Conservation (phyloP, 2,888 invertebrate genomes). For the Clepsis dumicolana region DNA sequence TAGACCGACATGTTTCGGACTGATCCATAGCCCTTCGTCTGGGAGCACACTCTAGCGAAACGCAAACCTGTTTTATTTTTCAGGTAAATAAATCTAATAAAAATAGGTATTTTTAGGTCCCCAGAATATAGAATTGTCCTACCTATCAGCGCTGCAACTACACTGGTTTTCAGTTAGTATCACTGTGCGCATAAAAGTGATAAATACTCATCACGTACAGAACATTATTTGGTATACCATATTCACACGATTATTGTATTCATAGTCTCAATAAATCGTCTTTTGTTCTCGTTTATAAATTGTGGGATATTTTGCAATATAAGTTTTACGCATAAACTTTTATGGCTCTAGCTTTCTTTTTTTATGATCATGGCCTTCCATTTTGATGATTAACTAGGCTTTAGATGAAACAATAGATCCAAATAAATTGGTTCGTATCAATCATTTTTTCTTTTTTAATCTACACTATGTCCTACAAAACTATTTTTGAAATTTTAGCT, state of each 20-base stretch:
- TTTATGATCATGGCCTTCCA: not conserved
- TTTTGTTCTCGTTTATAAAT: slow-evolving; percentile 38
- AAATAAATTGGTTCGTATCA: not conserved
- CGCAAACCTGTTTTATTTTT: too few relatives aligned
- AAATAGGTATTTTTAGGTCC: too few relatives aligned
- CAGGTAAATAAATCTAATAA: too few relatives aligned
- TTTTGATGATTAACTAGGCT: not conserved
- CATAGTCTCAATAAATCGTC: slow-evolving; percentile 31
- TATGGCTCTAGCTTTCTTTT: slow-evolving; percentile 23
- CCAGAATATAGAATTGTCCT: not conserved
- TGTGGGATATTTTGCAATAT: slow-evolving; percentile 25
- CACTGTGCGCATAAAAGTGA: slow-evolving; percentile 9
- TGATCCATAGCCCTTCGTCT: too few relatives aligned
- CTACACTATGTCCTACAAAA: too few relatives aligned
- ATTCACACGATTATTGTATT: slow-evolving; percentile 29
- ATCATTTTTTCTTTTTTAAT: too few relatives aligned
- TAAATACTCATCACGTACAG: slow-evolving; percentile 8
- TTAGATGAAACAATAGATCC: not conserved
- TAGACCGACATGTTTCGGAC: too few relatives aligned
- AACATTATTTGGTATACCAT: slow-evolving; percentile 15
- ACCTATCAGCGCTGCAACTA: not conserved
- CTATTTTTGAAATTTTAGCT: too few relatives aligned
- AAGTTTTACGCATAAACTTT: slow-evolving; percentile 3
- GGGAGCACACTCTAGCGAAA: too few relatives aligned
- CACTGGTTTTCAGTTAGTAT: not conserved